A percentile compares a stretch with the other conserved stretches of the same genome.
Conservation (phyloP, 2,888 invertebrate genomes). For the Eristalinus aeneus region DNA sequence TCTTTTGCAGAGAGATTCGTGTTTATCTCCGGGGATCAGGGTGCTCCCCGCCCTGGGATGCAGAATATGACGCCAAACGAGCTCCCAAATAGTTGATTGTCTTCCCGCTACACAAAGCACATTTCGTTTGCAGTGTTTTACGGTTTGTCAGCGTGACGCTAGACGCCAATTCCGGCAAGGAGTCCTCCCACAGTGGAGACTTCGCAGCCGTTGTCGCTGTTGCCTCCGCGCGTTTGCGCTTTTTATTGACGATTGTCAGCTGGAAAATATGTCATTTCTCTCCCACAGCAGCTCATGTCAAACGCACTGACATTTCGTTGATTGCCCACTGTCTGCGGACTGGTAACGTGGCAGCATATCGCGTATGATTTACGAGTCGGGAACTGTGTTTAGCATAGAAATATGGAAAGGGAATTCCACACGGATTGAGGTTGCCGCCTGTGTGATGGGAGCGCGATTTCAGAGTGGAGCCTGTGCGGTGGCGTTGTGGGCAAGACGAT, state of each 20-base stretch:
- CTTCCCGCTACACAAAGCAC: background rate
- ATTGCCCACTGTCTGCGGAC: conserved; percentile 60
- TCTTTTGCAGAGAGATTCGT: background rate
- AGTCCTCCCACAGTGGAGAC: conserved; percentile 49
- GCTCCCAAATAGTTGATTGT: conserved; percentile 53
- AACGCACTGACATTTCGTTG: conserved; percentile 57
- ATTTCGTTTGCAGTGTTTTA: conserved; percentile 1
- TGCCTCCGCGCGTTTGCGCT: background rate
- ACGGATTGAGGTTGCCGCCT: conserved; percentile 37
- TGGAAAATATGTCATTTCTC: conserved; percentile 62
- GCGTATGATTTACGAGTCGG: conserved; percentile 62
- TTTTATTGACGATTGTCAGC: conserved; percentile 60
- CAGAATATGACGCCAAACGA: conserved; percentile 54
- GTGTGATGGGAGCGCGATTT: conserved; percentile 17
- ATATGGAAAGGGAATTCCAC: conserved; percentile 52
- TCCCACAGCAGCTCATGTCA: conserved; percentile 64
- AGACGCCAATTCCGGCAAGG: conserved; percentile 41
- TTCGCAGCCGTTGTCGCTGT: background rate
- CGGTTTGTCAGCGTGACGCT: conserved; percentile 25
- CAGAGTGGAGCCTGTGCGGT: background rate
- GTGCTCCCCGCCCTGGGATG: conserved; percentile 19
- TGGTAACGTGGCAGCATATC: conserved; percentile 20
- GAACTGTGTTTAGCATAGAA: conserved; percentile 56
- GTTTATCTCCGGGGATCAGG: conserved; percentile 38
- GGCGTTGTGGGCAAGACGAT: conserved; percentile 26